Base-by-base conservation (phyloP, 2,113 vertebrate species). In the Macroglossus sobrinus region DNA sequence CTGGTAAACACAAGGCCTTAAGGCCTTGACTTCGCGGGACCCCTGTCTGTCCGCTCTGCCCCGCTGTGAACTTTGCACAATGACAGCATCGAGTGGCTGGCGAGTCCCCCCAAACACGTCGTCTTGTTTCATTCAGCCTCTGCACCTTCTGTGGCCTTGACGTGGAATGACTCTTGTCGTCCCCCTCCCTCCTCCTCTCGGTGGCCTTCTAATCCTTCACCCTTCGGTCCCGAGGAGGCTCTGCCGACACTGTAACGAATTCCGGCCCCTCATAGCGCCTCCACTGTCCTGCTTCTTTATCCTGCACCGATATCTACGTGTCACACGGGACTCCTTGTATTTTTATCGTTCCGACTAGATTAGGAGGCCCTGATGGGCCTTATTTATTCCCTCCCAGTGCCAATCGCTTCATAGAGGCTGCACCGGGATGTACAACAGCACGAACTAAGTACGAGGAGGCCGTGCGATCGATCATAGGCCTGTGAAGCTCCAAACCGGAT, bases 71-170 rank as follows among this genome's bases (percentile, higher is more conserved):
- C 89, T 89, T 91, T 22, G 50, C 38, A 92, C 21, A 71, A 66
- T 78, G 74, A 64, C 45, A 26, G 12, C 69, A 81, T 61, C 82
- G 80, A 96, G 43, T 5, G 5, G 88, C 53, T 94, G 80, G 76
- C 91, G 85, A 84, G 53, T 93, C 43, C 71, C 71, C 80, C 61
- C 40, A 45, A 93, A 68, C 35, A 64, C 16, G n/a, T 57, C 71
- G 71, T 85, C 38, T 89, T 76, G 22, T 71, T 94, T 88, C 82
- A 5, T 94, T 88, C 82, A 5, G 40, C 40, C 59, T 84, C 57
- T 81, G 75, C 63, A 85, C 81, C 53, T 91, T 95, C 82, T 97
- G 92, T 79, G 88, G 78, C 55, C 74, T 85, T 64, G 68, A 26
- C 84, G 84, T 82, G 50, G 63, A 96, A 47, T 66, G 47, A 92